Evolutionary conservation across 2,888 invertebrate species (phyloP).

Genomic region (Lumbricus terrestris): DNA sequence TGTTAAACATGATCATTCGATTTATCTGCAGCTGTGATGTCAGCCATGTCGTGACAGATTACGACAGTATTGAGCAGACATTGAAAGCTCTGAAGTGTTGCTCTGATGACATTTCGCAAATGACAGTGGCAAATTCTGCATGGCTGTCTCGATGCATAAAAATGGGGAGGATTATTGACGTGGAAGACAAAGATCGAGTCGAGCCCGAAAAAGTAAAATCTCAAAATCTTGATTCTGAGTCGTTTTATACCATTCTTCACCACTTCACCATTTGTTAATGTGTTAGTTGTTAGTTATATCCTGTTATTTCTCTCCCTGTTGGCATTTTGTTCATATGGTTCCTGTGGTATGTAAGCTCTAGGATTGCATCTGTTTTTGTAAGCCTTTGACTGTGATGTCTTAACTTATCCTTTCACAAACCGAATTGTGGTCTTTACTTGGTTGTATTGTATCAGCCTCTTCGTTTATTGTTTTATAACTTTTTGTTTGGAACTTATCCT

Average conservation of each 20-base stretch:
- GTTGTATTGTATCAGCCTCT: background rate
- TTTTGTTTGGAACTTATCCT: background rate
- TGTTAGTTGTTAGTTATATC: background rate
- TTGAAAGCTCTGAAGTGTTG: background rate
- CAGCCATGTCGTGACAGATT: background rate
- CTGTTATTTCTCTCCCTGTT: background rate
- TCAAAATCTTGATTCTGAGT: background rate
- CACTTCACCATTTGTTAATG: background rate
- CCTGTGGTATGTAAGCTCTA: background rate
- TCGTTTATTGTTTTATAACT: background rate
- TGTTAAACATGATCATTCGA: background rate
- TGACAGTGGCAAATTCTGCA: background rate
- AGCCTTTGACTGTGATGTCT: background rate
- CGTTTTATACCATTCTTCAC: background rate
- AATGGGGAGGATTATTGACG: background rate
- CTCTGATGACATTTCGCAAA: background rate
- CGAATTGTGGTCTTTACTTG: background rate
- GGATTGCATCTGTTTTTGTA: too few relatives aligned
- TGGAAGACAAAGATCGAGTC: background rate
- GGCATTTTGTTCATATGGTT: background rate
- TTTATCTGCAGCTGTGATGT: background rate
- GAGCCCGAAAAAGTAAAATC: conserved; percentile 5
- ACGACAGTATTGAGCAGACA: background rate
- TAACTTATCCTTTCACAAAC: background rate
- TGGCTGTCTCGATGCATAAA: conserved; percentile 15